phyloP scores from a whole-genome alignment of 30 jellyfish, hydroid and myxozoan genomes.

The Aurelia sp. region DNA sequence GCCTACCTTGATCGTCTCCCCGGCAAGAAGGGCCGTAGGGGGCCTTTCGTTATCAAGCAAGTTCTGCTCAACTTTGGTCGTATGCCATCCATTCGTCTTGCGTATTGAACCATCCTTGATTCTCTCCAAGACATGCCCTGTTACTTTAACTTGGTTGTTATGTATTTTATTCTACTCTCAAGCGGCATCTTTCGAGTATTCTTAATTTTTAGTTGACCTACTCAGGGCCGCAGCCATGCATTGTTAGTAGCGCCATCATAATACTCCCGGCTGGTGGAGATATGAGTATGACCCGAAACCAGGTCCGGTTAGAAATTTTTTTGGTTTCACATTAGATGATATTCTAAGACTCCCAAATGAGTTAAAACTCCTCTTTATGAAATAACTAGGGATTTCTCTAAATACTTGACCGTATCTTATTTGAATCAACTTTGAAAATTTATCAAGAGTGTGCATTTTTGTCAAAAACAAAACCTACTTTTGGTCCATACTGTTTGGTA shows the following conservation, averaged over 20 bases:
- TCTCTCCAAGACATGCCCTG: conserved; percentile 62
- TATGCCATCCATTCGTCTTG: conserved; percentile 32
- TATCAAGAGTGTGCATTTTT: neutral
- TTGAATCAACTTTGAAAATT: neutral
- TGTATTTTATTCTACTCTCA: neutral
- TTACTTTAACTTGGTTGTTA: conserved; percentile 3
- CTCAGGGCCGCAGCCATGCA: conserved; percentile 40
- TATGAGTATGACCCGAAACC: conserved; percentile 1
- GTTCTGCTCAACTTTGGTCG: conserved; percentile 51
- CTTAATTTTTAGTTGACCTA: conserved; percentile 15
- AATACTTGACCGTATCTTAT: too few relatives aligned
- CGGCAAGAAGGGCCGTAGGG: conserved; percentile 74
- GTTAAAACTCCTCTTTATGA: too few relatives aligned
- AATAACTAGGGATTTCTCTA: too few relatives aligned
- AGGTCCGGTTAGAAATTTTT: neutral
- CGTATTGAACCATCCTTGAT: conserved; percentile 66
- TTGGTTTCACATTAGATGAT: too few relatives aligned
- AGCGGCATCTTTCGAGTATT: conserved; percentile 33
- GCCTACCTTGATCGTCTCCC: conserved; percentile 49
- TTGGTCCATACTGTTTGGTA: neutral
- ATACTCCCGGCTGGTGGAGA: conserved; percentile 2
- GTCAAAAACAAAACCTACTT: neutral
- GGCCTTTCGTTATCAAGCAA: conserved; percentile 54
- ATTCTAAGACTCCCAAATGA: too few relatives aligned
- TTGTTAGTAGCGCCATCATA: conserved; percentile 75